phyloP scores from a whole-genome alignment of 2,888 invertebrate species.

The Aleiodes testaceus region DNA sequence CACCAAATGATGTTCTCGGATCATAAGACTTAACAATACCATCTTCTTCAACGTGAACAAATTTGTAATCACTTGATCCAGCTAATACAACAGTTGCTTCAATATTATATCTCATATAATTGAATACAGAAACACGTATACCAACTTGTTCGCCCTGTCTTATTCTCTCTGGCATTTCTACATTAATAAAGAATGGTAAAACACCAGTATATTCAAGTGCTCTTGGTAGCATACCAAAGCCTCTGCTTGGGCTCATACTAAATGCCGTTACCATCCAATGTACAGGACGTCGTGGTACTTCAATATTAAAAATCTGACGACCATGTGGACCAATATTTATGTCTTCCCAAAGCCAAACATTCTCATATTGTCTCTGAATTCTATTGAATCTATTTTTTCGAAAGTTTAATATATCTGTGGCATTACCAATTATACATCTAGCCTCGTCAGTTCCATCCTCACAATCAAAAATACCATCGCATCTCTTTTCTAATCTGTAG shows the following conservation, averaged over 20 bases:
- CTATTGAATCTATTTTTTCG: slow-evolving; percentile 90
- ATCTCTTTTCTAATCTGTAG: slow-evolving; percentile 83
- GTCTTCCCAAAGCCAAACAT: slow-evolving; percentile 96
- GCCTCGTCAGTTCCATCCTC: slow-evolving; percentile 90
- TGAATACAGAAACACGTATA: slow-evolving; percentile 93
- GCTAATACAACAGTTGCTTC: slow-evolving; percentile 91
- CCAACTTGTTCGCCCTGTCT: slow-evolving; percentile 96
- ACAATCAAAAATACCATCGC: slow-evolving; percentile 87
- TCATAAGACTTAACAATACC: slow-evolving; percentile 90
- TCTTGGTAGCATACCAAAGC: slow-evolving; percentile 89
- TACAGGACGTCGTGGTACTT: slow-evolving; percentile 88
- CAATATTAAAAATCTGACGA: slow-evolving; percentile 87
- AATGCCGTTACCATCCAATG: slow-evolving; percentile 96
- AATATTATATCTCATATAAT: slow-evolving; percentile 89
- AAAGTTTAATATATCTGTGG: slow-evolving; percentile 82
- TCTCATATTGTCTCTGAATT: slow-evolving; percentile 92
- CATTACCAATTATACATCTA: slow-evolving; percentile 80
- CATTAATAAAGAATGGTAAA: slow-evolving; percentile 94
- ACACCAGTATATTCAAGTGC: slow-evolving; percentile 92
- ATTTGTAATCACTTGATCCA: slow-evolving; percentile 90
- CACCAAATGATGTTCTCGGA: slow-evolving; percentile 92
- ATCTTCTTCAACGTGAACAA: slow-evolving; percentile 91
- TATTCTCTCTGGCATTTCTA: slow-evolving; percentile 90
- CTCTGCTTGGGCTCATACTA: slow-evolving; percentile 88
- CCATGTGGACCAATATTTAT: slow-evolving; percentile 95